Conservation (phyloP, 2,888 invertebrate species). For the Agonopterix arenella region DNA sequence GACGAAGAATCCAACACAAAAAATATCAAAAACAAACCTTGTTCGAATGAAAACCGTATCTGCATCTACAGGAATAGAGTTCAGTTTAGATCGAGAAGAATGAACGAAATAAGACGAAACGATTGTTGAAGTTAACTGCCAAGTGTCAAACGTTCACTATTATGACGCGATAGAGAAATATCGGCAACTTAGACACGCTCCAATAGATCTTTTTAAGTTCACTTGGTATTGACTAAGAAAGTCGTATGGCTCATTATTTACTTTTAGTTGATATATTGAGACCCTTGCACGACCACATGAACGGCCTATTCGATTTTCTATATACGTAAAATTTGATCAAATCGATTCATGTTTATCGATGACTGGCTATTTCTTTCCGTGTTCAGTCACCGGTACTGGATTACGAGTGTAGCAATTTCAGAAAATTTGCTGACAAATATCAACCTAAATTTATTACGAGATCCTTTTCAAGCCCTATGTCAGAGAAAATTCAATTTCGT, state of each 20-base stretch:
- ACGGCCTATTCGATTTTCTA: constrained; percentile 17
- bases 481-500: background rate
- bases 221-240: constrained; percentile 29
- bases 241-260: constrained; percentile 37
- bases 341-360: constrained; percentile 12
- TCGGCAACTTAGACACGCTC: constrained; percentile 50
- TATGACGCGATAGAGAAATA: constrained; percentile 52
- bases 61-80: constrained; percentile 16
- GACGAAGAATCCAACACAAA: constrained; percentile 2
- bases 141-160: constrained; percentile 53
- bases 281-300: constrained; percentile 21
- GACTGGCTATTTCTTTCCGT: background rate
- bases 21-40: constrained; percentile 7
- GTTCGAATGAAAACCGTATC: constrained; percentile 1
- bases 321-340: constrained; percentile 28
- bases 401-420: too few species aligned
- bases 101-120: constrained; percentile 13
- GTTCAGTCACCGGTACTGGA: background rate
- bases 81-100: constrained; percentile 13
- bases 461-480: background rate
- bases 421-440: too few species aligned
- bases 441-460: background rate
- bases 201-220: constrained; percentile 41
- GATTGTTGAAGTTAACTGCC: constrained; percentile 19
- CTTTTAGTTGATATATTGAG: constrained; percentile 31